These are phyloP conservation scores for Macrophya alboannulata DNA, from an alignment of 2,888 invertebrate species.

Conservation along the genomic window DNA sequence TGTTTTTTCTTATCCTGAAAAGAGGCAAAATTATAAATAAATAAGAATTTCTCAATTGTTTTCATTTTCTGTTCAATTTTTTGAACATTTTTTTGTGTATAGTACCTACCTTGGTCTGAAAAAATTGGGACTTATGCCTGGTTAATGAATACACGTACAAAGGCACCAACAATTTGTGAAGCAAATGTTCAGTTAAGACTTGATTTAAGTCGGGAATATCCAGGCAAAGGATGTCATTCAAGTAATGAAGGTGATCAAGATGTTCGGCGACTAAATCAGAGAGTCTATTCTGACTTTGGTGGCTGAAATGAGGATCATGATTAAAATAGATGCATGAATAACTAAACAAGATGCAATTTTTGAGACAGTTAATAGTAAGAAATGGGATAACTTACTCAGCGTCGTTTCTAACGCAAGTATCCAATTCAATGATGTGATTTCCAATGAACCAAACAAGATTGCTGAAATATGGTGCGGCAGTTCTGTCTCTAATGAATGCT, in stretches of 20 bases:
- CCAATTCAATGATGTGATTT: constrained; percentile 97
- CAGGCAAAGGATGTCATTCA: constrained; percentile 97
- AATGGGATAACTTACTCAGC: constrained; percentile 89
- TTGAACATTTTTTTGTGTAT: constrained; percentile 71
- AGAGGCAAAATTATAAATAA: background rate
- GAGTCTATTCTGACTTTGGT: constrained; percentile 94
- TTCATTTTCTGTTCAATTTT: constrained; percentile 72
- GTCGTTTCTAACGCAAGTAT: constrained; percentile 96
- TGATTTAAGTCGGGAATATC: constrained; percentile 96
- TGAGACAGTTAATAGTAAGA: background rate
- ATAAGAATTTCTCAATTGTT: background rate
- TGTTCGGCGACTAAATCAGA: constrained; percentile 98
- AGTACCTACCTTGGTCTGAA: constrained; percentile 78
- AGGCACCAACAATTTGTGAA: constrained; percentile 96
- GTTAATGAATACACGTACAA: constrained; percentile 96
- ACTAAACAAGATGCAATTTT: background rate
- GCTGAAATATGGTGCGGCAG: constrained; percentile 98
- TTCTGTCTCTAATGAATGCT: constrained; percentile 96
- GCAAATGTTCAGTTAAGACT: constrained; percentile 95
- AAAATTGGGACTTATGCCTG: constrained; percentile 71
- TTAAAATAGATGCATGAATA: no score
- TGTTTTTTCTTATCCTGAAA: constrained; percentile 76
- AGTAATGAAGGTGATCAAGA: constrained; percentile 97
- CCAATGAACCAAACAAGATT: constrained; percentile 99
- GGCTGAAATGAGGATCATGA: constrained; percentile 83